A percentile compares a stretch with the other conserved stretches of the same genome.
Evolutionary conservation across 1,140 invertebrate species (phyloP).

Genomic region (Calliphora vicina): DNA sequence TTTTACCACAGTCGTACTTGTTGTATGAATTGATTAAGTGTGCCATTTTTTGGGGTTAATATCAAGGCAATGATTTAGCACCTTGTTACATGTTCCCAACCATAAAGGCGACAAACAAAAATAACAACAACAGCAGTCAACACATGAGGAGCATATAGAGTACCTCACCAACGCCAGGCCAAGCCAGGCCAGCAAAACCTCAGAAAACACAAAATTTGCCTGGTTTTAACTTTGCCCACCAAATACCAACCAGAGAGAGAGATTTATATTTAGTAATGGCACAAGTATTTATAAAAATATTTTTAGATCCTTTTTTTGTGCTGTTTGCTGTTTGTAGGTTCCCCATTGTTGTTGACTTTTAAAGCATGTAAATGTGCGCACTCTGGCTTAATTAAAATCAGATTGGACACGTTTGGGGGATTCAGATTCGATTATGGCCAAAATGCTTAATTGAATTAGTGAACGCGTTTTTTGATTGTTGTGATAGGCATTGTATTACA

Average conservation of each 20-base stretch:
- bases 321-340: background rate
- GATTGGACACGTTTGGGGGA: conserved; percentile 23
- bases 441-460: conserved; percentile 30
- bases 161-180: no score
- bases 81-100: conserved; percentile 50
- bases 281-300: background rate
- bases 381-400: conserved; percentile 28
- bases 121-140: background rate
- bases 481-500: conserved; percentile 26
- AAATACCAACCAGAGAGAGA: background rate
- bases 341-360: background rate
- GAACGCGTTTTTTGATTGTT: conserved; percentile 27
- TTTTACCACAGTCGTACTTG: background rate
- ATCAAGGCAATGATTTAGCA: conserved; percentile 63
- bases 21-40: conserved; percentile 60
- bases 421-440: conserved; percentile 18
- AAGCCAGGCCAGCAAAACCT: background rate
- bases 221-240: no score
- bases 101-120: background rate
- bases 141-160: no score
- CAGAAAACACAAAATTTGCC: no score
- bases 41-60: conserved; percentile 62
- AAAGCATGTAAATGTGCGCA: background rate
- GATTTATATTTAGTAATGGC: conserved; percentile 17
- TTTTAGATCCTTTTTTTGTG: background rate